phyloP scores from a whole-genome alignment of 1,140 invertebrate species.

The Nymphalis io region DNA sequence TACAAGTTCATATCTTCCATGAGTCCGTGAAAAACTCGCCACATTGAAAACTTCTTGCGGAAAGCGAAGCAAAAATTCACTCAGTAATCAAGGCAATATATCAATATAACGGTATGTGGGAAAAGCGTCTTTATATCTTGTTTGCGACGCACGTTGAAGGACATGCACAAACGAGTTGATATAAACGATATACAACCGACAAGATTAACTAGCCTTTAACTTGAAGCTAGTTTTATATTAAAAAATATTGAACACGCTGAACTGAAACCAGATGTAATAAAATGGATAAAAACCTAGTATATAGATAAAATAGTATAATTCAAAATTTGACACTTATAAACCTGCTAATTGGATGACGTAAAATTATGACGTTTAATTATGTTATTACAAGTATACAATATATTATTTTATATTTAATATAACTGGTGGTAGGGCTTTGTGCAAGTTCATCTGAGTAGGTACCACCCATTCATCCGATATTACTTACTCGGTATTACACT shows the following conservation, averaged over 20 bases:
- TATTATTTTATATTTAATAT: too few relatives aligned
- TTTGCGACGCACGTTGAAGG: slow-evolving; percentile 21
- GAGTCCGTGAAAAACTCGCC: background rate
- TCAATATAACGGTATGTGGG: slow-evolving; percentile 32
- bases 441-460: too few relatives aligned
- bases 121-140: slow-evolving; percentile 26
- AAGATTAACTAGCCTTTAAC: slow-evolving; percentile 32
- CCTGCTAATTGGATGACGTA: too few relatives aligned
- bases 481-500: too few relatives aligned
- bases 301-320: too few relatives aligned
- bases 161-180: slow-evolving; percentile 37
- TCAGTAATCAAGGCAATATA: slow-evolving; percentile 31
- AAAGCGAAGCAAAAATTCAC: slow-evolving; percentile 13
- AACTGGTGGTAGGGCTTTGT: too few relatives aligned
- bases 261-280: background rate
- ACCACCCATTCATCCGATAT: too few relatives aligned
- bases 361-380: too few relatives aligned
- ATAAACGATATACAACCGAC: slow-evolving; percentile 33
- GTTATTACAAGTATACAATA: too few relatives aligned
- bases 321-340: too few relatives aligned
- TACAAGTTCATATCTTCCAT: background rate
- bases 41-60: background rate
- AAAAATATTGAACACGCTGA: slow-evolving; percentile 11
- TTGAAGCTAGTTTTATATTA: slow-evolving; percentile 17
- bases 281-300: too few relatives aligned